phyloP scores from a whole-genome alignment of 1,140 invertebrate genomes.

The Drosophila mayri region DNA sequence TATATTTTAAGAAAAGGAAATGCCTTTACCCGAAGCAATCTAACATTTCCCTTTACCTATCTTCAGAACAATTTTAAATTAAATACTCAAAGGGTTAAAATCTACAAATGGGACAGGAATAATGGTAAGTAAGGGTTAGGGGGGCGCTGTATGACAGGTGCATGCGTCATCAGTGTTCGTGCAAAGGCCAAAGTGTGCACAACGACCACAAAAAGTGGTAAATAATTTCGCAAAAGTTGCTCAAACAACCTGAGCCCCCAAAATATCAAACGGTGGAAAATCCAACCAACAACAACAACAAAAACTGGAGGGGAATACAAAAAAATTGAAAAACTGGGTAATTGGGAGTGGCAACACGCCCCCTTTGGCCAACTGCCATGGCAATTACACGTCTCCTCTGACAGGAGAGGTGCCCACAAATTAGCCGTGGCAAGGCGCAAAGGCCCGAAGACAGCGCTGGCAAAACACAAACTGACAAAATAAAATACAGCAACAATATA shows the following conservation, averaged over 20 bases:
- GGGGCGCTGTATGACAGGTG: constrained; percentile 53
- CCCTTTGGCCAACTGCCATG: constrained; percentile 51
- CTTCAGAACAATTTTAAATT: background rate
- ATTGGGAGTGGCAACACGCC: constrained; percentile 71
- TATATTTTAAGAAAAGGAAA: background rate
- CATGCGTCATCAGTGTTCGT: constrained; percentile 60
- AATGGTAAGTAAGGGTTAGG: background rate
- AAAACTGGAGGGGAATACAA: constrained; percentile 10
- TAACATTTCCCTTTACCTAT: background rate
- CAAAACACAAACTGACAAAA: constrained; percentile 29
- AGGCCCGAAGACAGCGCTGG: constrained; percentile 24
- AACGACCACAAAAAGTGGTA: constrained; percentile 62
- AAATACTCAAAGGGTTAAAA: constrained; percentile 8
- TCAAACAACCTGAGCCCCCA: constrained; percentile 67
- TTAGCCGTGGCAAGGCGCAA: constrained; percentile 64
- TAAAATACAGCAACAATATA: constrained; percentile 11
- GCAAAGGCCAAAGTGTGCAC: constrained; percentile 70
- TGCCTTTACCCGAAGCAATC: background rate
- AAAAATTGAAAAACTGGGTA: constrained; percentile 57
- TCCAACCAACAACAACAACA: constrained; percentile 6
- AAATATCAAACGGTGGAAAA: constrained; percentile 74
- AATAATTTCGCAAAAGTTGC: constrained; percentile 78
- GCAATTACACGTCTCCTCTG: constrained; percentile 61
- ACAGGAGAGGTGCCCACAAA: constrained; percentile 76
- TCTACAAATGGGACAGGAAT: background rate